phyloP scores from a whole-genome alignment of 2,888 invertebrate species.

The Lordiphosa andalusiaca region DNA sequence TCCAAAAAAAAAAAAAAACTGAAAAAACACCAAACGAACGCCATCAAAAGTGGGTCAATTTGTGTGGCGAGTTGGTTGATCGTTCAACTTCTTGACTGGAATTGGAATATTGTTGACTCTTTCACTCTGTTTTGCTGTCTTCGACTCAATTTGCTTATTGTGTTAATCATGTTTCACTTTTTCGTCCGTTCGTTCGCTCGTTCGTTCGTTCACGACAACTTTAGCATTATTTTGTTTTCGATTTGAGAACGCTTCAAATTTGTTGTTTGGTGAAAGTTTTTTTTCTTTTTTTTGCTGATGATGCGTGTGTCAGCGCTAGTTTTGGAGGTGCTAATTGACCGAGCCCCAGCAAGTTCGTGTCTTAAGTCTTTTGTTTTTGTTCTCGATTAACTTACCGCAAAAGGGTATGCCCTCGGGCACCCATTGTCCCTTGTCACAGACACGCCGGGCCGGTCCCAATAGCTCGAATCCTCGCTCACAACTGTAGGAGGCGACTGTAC shows the following conservation, averaged over 20 bases:
- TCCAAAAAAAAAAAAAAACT: slow-evolving; percentile 17
- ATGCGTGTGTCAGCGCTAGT: slow-evolving; percentile 9
- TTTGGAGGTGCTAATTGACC: slow-evolving; percentile 62
- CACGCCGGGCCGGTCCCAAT: slow-evolving; percentile 90
- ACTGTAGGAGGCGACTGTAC: slow-evolving; percentile 88
- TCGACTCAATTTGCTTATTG: slow-evolving; percentile 64
- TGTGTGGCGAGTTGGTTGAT: slow-evolving; percentile 26
- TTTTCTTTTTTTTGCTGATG: slow-evolving; percentile 28
- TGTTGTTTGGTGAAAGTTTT: slow-evolving; percentile 50
- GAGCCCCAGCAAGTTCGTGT: slow-evolving; percentile 40
- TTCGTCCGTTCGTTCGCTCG: slow-evolving; percentile 15
- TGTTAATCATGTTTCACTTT: slow-evolving; percentile 71
- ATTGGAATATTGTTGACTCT: slow-evolving; percentile 23
- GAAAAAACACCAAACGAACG: slow-evolving; percentile 11
- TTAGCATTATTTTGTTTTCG: too few species aligned
- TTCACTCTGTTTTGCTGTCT: slow-evolving; percentile 2
- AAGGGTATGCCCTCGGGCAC: slow-evolving; percentile 94
- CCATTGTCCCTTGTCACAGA: slow-evolving; percentile 91
- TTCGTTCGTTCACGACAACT: too few species aligned
- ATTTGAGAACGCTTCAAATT: too few species aligned
- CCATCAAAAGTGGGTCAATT: slow-evolving; percentile 57
- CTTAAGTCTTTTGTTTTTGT: slow-evolving; percentile 55
- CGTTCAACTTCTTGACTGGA: slow-evolving; percentile 47
- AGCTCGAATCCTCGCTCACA: slow-evolving; percentile 95
- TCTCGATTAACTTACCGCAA: slow-evolving; percentile 87